Conservation (phyloP, 2,888 invertebrate genomes). For the Crossocerus cetratus region DNA sequence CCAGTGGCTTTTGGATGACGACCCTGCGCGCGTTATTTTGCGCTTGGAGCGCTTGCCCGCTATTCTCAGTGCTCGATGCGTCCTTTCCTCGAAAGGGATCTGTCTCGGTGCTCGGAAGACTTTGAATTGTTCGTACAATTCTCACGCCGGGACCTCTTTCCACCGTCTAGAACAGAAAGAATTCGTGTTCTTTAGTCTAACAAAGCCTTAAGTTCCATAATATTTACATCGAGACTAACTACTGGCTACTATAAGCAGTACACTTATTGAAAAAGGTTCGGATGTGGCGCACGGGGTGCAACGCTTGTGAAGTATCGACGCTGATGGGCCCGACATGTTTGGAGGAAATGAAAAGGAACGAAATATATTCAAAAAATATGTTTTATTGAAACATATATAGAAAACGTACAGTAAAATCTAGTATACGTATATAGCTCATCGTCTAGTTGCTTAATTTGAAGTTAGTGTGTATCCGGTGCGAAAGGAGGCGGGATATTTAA, state of each 20-base stretch:
- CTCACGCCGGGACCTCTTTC: constrained; percentile 62
- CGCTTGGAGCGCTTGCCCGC: constrained; percentile 39
- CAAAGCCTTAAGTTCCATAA: too few relatives aligned
- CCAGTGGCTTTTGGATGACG: constrained; percentile 66
- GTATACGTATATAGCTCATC: constrained; percentile 14
- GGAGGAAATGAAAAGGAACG: constrained; percentile 60
- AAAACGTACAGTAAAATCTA: constrained; percentile 51
- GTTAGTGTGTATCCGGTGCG: too few relatives aligned
- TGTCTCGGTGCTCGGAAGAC: constrained; percentile 54
- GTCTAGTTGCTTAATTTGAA: constrained; percentile 15
- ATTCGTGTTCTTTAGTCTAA: not conserved
- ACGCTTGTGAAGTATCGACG: not conserved
- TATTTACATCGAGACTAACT: too few relatives aligned
- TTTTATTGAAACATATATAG: constrained; percentile 61
- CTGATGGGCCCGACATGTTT: constrained; percentile 12
- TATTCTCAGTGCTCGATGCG: constrained; percentile 18
- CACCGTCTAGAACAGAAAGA: constrained; percentile 56
- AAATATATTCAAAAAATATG: constrained; percentile 58
- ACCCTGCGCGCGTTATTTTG: constrained; percentile 62
- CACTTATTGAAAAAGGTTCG: too few relatives aligned
- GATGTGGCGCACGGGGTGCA: too few relatives aligned
- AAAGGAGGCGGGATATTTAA: too few relatives aligned
- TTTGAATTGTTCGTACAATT: constrained; percentile 64
- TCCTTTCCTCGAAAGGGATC: constrained; percentile 29
- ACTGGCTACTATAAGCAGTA: too few relatives aligned